Conservation (phyloP, 2,113 vertebrate species). For the Climacteris rufus region DNA sequence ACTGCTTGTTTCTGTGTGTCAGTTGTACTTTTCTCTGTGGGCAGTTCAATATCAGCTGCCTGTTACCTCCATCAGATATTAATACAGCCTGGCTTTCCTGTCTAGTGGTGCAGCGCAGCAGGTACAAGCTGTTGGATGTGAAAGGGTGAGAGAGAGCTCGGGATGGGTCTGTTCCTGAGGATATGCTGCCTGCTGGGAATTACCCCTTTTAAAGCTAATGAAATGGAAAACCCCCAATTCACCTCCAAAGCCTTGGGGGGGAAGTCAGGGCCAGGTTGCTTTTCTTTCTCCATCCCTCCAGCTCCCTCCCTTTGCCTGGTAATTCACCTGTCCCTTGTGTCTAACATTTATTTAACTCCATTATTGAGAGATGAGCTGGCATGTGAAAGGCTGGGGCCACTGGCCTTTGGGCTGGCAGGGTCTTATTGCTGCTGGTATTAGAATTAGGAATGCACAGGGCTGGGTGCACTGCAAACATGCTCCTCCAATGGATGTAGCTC, state of each 20-base stretch:
- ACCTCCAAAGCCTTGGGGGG: not conserved
- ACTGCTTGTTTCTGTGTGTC: not conserved
- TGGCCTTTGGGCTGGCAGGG: not conserved
- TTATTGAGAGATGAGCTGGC: not conserved
- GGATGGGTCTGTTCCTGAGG: not conserved
- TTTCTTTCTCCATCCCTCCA: not conserved
- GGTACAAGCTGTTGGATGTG: not conserved
- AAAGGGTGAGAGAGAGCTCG: not conserved
- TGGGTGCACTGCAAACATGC: fast-evolving
- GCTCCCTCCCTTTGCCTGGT: not conserved
- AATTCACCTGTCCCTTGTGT: not conserved
- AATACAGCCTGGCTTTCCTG: not conserved
- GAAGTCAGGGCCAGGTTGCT: not conserved
- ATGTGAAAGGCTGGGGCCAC: not conserved
- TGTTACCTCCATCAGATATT: not conserved
- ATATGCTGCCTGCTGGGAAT: not conserved
- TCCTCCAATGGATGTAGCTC: not conserved
- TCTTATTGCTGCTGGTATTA: not conserved
- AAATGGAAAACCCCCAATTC: slow-evolving; percentile 42
- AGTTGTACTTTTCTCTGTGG: not conserved
- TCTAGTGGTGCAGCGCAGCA: not conserved
- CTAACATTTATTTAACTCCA: not conserved
- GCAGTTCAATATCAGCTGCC: not conserved
- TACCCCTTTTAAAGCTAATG: slow-evolving; percentile 53
- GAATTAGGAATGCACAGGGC: not conserved